Percentiles rank a stretch among this genome's conserved stretches.
Evolutionary conservation across 1,140 invertebrate genomes (phyloP).

Genomic region (Metopolophium dirhodum): DNA sequence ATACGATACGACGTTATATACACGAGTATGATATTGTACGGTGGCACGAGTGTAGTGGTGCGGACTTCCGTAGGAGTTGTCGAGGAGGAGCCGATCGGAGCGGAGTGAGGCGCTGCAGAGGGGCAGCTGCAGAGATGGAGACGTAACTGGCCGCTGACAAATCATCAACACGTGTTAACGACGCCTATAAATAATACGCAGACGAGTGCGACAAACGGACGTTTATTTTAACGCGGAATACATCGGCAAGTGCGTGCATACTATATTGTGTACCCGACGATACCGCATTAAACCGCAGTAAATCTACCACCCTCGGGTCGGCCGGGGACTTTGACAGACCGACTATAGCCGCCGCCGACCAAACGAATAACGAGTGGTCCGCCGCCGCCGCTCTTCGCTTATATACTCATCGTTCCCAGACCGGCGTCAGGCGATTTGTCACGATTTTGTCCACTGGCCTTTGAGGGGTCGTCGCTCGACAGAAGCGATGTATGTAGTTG

Average conservation of each 20-base stretch:
- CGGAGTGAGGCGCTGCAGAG: background rate
- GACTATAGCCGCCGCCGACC: background rate
- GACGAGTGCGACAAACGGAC: background rate
- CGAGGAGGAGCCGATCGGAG: background rate
- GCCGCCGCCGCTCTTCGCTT: background rate
- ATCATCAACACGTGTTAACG: constrained; percentile 40
- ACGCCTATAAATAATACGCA: background rate
- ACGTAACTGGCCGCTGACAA: constrained; percentile 5
- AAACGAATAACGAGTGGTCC: background rate
- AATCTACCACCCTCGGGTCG: background rate
- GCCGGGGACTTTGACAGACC: background rate
- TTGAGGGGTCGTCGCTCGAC: too few species aligned
- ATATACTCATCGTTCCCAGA: too few species aligned
- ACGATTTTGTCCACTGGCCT: too few species aligned
- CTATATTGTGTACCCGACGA: background rate
- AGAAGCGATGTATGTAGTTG: too few species aligned
- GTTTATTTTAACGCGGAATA: background rate
- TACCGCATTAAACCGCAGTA: constrained; percentile 27
- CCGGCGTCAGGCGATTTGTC: background rate
- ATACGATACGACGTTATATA: background rate
- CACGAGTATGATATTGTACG: too few species aligned
- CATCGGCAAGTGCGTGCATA: background rate
- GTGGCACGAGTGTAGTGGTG: background rate
- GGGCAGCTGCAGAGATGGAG: background rate
- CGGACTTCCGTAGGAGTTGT: background rate